These are phyloP conservation scores for Drosophila macrospina DNA, from an alignment of 2,888 invertebrate genomes.

Conservation along the genomic window DNA sequence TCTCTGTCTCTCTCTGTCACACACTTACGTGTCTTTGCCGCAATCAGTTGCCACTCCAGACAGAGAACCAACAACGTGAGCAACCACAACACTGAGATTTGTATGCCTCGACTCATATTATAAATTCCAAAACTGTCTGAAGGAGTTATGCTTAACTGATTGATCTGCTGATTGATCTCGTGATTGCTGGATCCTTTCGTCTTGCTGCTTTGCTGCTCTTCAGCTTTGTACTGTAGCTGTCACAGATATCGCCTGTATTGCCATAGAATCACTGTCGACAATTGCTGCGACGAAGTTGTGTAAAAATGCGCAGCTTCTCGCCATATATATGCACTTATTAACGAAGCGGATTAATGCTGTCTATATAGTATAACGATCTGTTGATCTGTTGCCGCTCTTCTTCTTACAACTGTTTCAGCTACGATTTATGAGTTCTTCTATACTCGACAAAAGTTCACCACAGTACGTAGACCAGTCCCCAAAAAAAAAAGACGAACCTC, in stretches of 20 bases:
- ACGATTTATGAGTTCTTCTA: conserved; percentile 52
- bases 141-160: background rate
- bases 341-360: conserved; percentile 26
- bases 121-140: conserved; percentile 28
- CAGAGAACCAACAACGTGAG: conserved; percentile 36
- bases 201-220: conserved; percentile 24
- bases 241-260: conserved; percentile 55
- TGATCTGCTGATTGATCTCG: background rate
- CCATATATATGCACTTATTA: conserved; percentile 62
- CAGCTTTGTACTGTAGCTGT: conserved; percentile 61
- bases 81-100: conserved; percentile 49
- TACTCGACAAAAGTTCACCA: conserved; percentile 43
- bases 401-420: background rate
- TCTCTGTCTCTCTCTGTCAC: too few relatives aligned
- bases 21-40: conserved; percentile 61
- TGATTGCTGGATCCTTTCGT: background rate
- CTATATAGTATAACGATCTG: conserved; percentile 45
- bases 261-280: conserved; percentile 50
- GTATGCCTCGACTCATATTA: conserved; percentile 20
- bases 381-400: conserved; percentile 18
- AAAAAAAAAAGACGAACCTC: conserved; percentile 21
- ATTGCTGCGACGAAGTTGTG: conserved; percentile 45
- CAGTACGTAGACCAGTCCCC: conserved; percentile 21
- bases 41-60: conserved; percentile 40
- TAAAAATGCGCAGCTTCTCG: conserved; percentile 73